phyloP scores from a whole-genome alignment of 1,140 invertebrate species.

The Lamellibrachia luymesi region DNA sequence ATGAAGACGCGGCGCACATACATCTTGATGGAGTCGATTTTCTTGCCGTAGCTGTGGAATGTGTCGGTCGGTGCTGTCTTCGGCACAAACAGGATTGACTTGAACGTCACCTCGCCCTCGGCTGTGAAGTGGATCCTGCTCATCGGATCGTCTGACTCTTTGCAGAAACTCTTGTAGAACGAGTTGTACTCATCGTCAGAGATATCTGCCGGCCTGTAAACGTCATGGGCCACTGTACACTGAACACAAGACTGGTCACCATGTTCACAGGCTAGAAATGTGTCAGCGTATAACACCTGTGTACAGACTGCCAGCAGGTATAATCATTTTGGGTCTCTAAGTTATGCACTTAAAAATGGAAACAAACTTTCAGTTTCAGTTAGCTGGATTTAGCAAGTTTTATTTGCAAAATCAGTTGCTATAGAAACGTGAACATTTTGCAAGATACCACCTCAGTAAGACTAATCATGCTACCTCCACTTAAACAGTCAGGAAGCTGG shows the following conservation, averaged over 20 bases:
- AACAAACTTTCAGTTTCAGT: too few relatives aligned
- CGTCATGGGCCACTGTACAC: neutral
- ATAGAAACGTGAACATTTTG: too few relatives aligned
- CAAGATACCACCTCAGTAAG: neutral
- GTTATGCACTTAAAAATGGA: too few relatives aligned
- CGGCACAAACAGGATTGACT: constrained; percentile 91
- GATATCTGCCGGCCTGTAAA: constrained; percentile 73
- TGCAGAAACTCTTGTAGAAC: constrained; percentile 93
- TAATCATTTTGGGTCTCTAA: too few relatives aligned
- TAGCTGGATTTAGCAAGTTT: too few relatives aligned
- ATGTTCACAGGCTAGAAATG: neutral
- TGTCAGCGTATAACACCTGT: neutral
- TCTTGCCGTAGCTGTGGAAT: constrained; percentile 93
- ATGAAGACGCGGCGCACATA: constrained; percentile 98
- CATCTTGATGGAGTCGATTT: constrained; percentile 62
- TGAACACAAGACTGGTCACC: neutral
- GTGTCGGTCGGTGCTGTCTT: constrained; percentile 84
- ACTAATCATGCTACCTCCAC: neutral
- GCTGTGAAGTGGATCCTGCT: constrained; percentile 93
- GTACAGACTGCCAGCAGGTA: too few relatives aligned
- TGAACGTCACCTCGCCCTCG: constrained; percentile 98
- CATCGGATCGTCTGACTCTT: constrained; percentile 83
- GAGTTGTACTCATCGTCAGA: constrained; percentile 84
- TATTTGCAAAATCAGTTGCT: too few relatives aligned
- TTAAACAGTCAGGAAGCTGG: neutral